Conservation (phyloP, 1,140 invertebrate species). For the Reticulitermes speratus region DNA sequence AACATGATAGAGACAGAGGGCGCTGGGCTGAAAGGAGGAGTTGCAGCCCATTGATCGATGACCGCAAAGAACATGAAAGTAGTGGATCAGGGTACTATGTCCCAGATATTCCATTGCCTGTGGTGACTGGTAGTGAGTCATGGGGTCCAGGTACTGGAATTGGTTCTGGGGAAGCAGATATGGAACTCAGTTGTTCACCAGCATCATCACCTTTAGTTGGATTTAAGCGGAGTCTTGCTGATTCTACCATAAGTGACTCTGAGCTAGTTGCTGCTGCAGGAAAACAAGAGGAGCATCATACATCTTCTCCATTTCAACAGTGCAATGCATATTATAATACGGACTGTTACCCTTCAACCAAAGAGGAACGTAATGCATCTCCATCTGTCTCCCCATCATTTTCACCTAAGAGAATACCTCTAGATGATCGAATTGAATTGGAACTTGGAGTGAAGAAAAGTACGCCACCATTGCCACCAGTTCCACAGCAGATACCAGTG, state of each 20-base stretch:
- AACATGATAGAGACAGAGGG: background rate
- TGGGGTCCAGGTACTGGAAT: background rate
- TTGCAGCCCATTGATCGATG: background rate
- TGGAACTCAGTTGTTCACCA: slow-evolving; percentile 30
- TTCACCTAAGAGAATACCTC: slow-evolving; percentile 45
- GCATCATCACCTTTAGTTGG: slow-evolving; percentile 38
- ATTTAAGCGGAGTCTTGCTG: slow-evolving; percentile 48
- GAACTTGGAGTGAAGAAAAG: slow-evolving; percentile 46
- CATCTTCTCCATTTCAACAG: slow-evolving; percentile 20
- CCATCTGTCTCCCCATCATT: slow-evolving; percentile 20
- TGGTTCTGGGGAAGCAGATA: slow-evolving; percentile 21
- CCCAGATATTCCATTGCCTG: slow-evolving; percentile 15
- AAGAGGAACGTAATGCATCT: background rate
- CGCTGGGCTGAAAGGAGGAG: slow-evolving; percentile 6
- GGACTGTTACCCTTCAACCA: background rate
- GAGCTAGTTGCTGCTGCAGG: slow-evolving; percentile 43
- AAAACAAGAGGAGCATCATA: slow-evolving; percentile 30
- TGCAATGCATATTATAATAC: background rate
- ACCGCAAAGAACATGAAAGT: background rate
- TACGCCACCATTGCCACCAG: slow-evolving; percentile 34
- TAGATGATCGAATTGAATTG: slow-evolving; percentile 48
- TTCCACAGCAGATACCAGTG: slow-evolving; percentile 25
- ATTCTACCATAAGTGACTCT: slow-evolving; percentile 54
- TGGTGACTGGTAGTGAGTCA: background rate
- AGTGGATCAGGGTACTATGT: background rate